phyloP scores from a whole-genome alignment of 2,113 vertebrate species.

The Arvicanthis niloticus region DNA sequence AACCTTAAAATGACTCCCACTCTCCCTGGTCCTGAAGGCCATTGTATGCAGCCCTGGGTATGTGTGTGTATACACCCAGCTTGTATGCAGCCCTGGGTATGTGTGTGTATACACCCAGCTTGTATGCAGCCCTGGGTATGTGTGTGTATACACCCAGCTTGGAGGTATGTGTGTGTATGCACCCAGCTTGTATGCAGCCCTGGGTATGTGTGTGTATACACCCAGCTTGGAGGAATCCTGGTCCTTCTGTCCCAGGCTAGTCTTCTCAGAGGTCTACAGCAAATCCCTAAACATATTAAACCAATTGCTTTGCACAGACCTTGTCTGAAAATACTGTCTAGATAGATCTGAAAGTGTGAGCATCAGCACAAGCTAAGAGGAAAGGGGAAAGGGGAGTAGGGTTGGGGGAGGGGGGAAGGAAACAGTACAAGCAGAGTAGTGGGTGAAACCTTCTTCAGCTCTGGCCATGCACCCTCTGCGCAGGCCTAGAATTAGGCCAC shows the following conservation, averaged over 20 bases:
- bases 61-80: too few species aligned
- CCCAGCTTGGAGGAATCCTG: neutral
- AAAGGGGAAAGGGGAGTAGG: neutral
- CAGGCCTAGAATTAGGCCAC: neutral
- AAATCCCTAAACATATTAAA: slow-evolving; percentile 9
- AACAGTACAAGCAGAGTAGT: neutral
- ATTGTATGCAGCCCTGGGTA: neutral
- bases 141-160: neutral
- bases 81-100: too few species aligned
- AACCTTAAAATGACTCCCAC: neutral
- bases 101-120: too few species aligned
- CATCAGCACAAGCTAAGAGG: neutral
- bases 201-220: too few species aligned
- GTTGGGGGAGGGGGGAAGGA: neutral
- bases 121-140: too few species aligned
- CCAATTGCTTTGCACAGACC: neutral
- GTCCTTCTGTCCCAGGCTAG: neutral
- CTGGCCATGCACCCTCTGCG: neutral
- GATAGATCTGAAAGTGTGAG: neutral
- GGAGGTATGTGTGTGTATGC: too few species aligned
- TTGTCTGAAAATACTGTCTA: neutral
- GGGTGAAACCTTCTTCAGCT: neutral
- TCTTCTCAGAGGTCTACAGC: neutral
- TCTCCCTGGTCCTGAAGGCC: neutral
- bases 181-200: neutral